Evolutionary conservation across 2,888 invertebrate genomes (phyloP), one percentile per base, ranked within the genome.

Genomic region (Gnatocerus cornutus): DNA sequence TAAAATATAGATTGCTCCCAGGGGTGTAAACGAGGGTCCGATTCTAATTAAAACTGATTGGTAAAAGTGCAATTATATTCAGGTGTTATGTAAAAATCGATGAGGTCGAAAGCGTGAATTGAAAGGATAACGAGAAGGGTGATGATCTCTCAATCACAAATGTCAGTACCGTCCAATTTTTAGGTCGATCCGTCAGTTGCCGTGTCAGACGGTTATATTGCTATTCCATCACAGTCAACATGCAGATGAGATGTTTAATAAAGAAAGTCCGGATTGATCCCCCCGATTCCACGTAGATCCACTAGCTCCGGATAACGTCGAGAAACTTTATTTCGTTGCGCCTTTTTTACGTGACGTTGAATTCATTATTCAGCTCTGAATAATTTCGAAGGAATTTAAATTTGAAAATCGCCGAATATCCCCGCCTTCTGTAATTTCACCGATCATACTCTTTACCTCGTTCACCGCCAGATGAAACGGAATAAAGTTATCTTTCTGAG

Each of bases 211-310:
- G 73, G 75, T 79, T 79, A 68, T 68, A 79, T 80, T 79, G 77
- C 73, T 74, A 79, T 79, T 79, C 77, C 79, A 78, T 79, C 77
- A 76, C 72, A 76, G 73, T 74, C 76, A 73, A 77, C 75, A 77
- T 78, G 80, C 76, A 79, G 79, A 79, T 79, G 78, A 79, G 78
- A 78, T 79, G 79, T 79, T 80, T 80, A 80, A 79, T 80, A 79
- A 79, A 79, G 74, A 76, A 71, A 55, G 72, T 67, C 67, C 39
- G 67, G 63, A 71, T 63, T 68, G 58, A 68, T 59, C 68, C 55
- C 43, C 68, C 62, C 62, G 62, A 62, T 62, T 62, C 50, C 37
- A 21, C 62, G 62, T 62, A 62, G 50, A 62, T 62, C 62, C 62
- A 62, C 50, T 62, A 62, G 48, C 48, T 48, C 29, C 37, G 41